A percentile compares a stretch with the other conserved stretches of the same genome.
phyloP scores from a whole-genome alignment of 2,113 vertebrate genomes.

The Corythoichthys haematopterus region DNA sequence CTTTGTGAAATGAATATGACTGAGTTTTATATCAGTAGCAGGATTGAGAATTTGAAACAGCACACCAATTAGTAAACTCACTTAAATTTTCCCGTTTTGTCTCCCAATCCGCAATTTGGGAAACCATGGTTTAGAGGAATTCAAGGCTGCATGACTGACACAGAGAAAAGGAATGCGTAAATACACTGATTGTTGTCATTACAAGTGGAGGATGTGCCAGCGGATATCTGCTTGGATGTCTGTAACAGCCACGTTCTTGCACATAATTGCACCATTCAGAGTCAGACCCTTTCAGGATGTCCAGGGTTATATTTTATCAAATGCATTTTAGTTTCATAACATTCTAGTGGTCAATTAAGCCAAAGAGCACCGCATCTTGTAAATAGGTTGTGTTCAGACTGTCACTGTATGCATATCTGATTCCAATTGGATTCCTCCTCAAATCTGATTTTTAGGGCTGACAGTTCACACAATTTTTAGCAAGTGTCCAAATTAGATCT shows the following conservation, averaged over 20 bases:
- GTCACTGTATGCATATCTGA: too few species aligned
- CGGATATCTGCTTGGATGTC: constrained; percentile 55
- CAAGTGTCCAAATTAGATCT: too few species aligned
- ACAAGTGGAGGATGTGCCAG: constrained; percentile 44
- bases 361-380: background rate
- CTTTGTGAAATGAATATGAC: background rate
- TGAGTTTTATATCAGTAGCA: background rate
- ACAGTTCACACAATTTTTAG: too few species aligned
- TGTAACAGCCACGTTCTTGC: constrained; percentile 21
- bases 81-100: background rate
- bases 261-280: constrained; percentile 19
- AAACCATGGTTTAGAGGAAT: background rate
- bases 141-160: constrained; percentile 15
- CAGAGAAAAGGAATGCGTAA: constrained; percentile 47
- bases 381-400: too few species aligned
- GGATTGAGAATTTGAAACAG: background rate
- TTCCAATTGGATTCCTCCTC: too few species aligned
- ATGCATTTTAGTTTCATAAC: too few species aligned
- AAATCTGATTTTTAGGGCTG: too few species aligned
- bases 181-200: constrained; percentile 45
- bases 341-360: background rate
- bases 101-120: background rate
- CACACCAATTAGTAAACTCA: background rate
- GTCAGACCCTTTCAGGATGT: constrained; percentile 25
- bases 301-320: constrained; percentile 9